phyloP scores from a whole-genome alignment of 2,888 invertebrate genomes.

The Craniophora ligustri region DNA sequence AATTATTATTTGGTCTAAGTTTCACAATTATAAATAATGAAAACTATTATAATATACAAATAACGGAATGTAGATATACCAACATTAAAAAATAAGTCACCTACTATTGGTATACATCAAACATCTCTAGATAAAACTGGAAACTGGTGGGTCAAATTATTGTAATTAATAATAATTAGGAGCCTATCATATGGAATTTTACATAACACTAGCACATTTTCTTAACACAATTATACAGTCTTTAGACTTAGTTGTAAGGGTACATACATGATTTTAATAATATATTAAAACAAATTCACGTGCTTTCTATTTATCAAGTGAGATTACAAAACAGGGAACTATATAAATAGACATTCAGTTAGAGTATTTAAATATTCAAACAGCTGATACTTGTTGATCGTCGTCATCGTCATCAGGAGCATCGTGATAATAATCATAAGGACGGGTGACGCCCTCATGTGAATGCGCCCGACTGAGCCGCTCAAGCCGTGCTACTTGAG shows the following conservation, averaged over 20 bases:
- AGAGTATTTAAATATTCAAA: slow-evolving; percentile 80
- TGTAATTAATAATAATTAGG: slow-evolving; percentile 74
- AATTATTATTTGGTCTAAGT: slow-evolving; percentile 89
- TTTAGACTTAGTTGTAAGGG: slow-evolving; percentile 86
- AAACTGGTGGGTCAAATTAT: slow-evolving; percentile 88
- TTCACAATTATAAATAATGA: slow-evolving; percentile 86
- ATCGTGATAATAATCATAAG: slow-evolving; percentile 91
- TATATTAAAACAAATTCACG: slow-evolving; percentile 78
- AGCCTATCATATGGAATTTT: slow-evolving; percentile 79
- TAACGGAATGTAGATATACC: slow-evolving; percentile 88
- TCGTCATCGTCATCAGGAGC: slow-evolving; percentile 86
- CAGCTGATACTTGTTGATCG: slow-evolving; percentile 87
- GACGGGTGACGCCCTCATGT: slow-evolving; percentile 94
- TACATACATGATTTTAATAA: slow-evolving; percentile 81
- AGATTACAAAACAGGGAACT: slow-evolving; percentile 85
- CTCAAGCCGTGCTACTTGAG: slow-evolving; percentile 95
- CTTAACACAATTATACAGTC: slow-evolving; percentile 87
- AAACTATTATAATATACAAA: slow-evolving; percentile 84
- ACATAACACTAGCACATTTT: slow-evolving; percentile 86
- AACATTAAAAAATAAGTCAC: slow-evolving; percentile 77
- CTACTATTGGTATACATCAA: slow-evolving; percentile 81
- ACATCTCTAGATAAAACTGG: slow-evolving; percentile 86
- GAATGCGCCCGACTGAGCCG: slow-evolving; percentile 95
- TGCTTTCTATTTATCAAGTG: slow-evolving; percentile 86
- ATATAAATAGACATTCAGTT: slow-evolving; percentile 82